phyloP scores from a whole-genome alignment of 2,888 invertebrate genomes.

The Dicyrtomina minuta region DNA sequence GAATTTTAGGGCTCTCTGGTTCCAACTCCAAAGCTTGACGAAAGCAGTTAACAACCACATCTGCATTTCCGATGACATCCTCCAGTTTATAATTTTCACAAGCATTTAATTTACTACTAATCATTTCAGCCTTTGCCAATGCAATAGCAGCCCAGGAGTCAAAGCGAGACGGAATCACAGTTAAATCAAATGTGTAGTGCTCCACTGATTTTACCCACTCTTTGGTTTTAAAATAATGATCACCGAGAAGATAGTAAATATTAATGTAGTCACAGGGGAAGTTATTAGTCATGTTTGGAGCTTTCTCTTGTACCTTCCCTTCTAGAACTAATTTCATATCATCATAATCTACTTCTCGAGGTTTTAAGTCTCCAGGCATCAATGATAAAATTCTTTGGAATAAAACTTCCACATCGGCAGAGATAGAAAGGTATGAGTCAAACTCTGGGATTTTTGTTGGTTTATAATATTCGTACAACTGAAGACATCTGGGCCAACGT shows the following conservation, averaged over 20 bases:
- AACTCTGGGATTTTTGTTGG: conserved; percentile 78
- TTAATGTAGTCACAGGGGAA: conserved; percentile 60
- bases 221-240: conserved; percentile 87
- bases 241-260: conserved; percentile 86
- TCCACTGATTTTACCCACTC: conserved; percentile 73
- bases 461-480: conserved; percentile 71
- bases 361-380: conserved; percentile 70
- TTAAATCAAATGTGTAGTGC: conserved; percentile 80
- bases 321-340: conserved; percentile 36
- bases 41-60: conserved; percentile 77
- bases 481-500: conserved; percentile 56
- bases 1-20: conserved; percentile 71
- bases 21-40: conserved; percentile 75
- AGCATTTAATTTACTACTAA: conserved; percentile 79
- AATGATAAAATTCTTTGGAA: conserved; percentile 70
- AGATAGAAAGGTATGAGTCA: conserved; percentile 76
- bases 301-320: conserved; percentile 9
- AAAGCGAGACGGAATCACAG: conserved; percentile 72
- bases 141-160: conserved; percentile 94
- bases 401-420: conserved; percentile 75
- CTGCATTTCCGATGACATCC: conserved; percentile 62
- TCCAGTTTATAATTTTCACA: conserved; percentile 53
- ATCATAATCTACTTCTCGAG: conserved; percentile 57
- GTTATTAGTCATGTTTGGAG: conserved; percentile 3
- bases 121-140: conserved; percentile 71